Evolutionary conservation across 2,113 vertebrate species (phyloP).

Genomic region (Empidonax alnorum): DNA sequence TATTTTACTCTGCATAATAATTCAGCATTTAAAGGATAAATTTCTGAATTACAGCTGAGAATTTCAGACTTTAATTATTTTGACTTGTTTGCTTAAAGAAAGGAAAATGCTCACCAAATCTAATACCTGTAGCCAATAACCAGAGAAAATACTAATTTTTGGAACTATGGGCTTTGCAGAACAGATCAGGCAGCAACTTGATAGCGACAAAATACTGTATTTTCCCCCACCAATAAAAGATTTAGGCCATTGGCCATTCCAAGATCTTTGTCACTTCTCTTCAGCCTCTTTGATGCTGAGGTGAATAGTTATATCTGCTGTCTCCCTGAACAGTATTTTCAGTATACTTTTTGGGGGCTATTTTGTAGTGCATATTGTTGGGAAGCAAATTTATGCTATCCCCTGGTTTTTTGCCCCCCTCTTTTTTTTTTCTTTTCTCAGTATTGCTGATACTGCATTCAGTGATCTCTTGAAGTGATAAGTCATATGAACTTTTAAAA

Average conservation of each 20-base stretch:
- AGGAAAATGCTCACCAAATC: background rate
- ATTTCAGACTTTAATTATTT: background rate
- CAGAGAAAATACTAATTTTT: background rate
- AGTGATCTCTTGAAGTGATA: background rate
- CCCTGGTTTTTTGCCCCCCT: background rate
- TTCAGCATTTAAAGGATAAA: background rate
- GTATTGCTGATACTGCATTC: background rate
- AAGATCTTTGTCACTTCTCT: background rate
- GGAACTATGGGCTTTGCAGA: background rate
- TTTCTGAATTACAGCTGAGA: background rate
- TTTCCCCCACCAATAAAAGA: background rate
- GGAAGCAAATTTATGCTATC: background rate
- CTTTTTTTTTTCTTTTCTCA: background rate
- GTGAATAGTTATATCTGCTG: background rate
- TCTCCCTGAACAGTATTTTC: background rate
- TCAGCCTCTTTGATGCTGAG: background rate
- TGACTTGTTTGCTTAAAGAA: background rate
- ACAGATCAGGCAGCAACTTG: background rate
- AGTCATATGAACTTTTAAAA: background rate
- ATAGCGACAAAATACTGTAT: background rate
- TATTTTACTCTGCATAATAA: background rate
- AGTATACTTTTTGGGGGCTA: background rate
- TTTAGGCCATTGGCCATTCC: background rate
- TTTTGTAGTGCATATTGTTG: background rate
- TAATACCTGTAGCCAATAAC: background rate